Base-by-base conservation (phyloP, 2,797 vertebrate genomes). In the Echiichthys vipera region DNA sequence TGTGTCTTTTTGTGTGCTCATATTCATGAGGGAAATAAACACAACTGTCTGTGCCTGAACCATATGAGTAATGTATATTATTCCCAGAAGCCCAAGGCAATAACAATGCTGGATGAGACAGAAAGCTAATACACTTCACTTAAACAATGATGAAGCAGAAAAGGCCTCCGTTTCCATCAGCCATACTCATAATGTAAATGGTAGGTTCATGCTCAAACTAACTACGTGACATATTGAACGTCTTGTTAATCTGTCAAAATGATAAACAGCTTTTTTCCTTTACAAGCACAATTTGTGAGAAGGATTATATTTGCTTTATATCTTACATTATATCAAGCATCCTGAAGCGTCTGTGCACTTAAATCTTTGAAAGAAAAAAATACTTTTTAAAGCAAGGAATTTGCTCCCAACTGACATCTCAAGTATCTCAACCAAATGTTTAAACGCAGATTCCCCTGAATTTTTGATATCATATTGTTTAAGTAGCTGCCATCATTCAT, bases 11-110 rank as follows among this genome's bases (percentile, higher is more conserved):
- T 82, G 64, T 88, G 72, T 65, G 56, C 72, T 67, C 65, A 67
- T 73, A 82, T 75, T 86, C 89, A 84, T 71, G 72, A 74, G 91
- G 88, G 87, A 91, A 91, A 91, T 91, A 89, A 89, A 59, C 76
- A 74, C 76, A 66, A 59, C 73, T 78, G 86, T 84, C 80, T 83
- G 74, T 25, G 67, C 65, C 72, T 69, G 67, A 67, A 59, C 64
- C 71, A 66, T 78, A 88, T 87, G 83, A 89, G 76, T 81, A 57
- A 88, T 84, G 80, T 77, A 77, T 88, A 91, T 92, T 88, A 85
- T 75, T 88, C 89, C 78, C 89, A 49, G 80, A 88, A 78, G 83
- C 88, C 65, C 89, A 68, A 71, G 66, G 87, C 87, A 89, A 91
- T 90, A 91, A 90, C 69, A 42, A 59, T 64, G 71, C 69, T 24